Evolutionary conservation across 2,113 vertebrate species (phyloP), one percentile per base, ranked within the genome.

Genomic region (Rhinogobius similis): DNA sequence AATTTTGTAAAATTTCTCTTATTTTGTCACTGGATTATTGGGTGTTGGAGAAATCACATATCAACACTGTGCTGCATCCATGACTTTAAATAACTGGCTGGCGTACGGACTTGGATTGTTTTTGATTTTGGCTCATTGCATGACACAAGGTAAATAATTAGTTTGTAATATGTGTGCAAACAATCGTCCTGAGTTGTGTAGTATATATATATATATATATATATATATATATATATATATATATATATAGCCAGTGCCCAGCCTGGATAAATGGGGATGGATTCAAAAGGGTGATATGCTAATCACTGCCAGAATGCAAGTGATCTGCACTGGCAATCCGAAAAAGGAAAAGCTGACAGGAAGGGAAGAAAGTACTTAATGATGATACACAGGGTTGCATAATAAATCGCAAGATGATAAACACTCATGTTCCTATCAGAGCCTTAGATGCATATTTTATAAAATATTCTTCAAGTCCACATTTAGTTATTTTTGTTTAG

Each of bases 81-180:
- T 93, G 93, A 92, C 87, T 92, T 88, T 88, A 80, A 82, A 78
- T 46, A 88, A 86, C 76, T 88, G 88, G 83, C 75, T 92, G 77
- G 81, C 87, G 78, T 91, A 91, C 63, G 84, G 85, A 78, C 76
- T 93, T 83, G 93, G 89, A 88, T 83, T 92, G 71, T 88, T 87
- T 72, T 84, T 90, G 82, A 79, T 89, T 84, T 87, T 81, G 68
- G 72, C 76, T 36, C 74, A 91, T 36, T 84, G 86, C 81, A 75
- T 76, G 76, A 76, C 89, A 87, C 90, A 86, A 56, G 93, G 93
- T 94, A 72, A 89, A 91, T 86, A 39, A 20, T 38, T 39, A 21
- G 9, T 36, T 38, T 11, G 2, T 32, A 2, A 32, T 32, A 18
- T 90, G 91, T 85, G 5, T 29, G 32, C 32, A 36, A 36, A 36